phyloP scores from a whole-genome alignment of 2,888 invertebrate genomes.

The Eurytoma californica region DNA sequence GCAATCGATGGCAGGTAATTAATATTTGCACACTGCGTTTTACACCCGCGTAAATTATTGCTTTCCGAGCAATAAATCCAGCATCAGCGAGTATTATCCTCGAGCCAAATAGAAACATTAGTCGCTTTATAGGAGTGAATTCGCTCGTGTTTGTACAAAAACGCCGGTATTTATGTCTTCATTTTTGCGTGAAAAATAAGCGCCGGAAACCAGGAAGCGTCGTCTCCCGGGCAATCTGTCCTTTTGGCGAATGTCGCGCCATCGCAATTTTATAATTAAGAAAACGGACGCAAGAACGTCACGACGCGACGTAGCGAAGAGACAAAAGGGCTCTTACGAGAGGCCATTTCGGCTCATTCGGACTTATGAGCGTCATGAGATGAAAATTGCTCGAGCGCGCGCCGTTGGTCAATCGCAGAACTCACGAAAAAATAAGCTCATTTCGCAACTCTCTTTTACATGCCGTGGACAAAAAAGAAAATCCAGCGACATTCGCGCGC shows the following conservation, averaged over 20 bases:
- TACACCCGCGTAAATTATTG: conserved; percentile 46
- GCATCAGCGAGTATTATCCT: conserved; percentile 17
- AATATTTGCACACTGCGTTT: conserved; percentile 35
- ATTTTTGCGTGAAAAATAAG: neutral
- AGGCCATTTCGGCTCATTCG: conserved; percentile 47
- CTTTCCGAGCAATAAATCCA: conserved; percentile 44
- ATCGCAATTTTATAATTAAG: conserved; percentile 54
- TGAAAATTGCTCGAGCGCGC: conserved; percentile 56
- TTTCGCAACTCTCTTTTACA: conserved; percentile 21
- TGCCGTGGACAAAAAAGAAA: no score
- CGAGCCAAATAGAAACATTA: conserved; percentile 30
- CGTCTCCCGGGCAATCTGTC: conserved; percentile 23
- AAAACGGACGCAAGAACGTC: conserved; percentile 51
- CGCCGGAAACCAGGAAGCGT: neutral
- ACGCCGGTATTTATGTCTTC: neutral
- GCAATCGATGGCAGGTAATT: conserved; percentile 45
- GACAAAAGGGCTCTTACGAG: conserved; percentile 50
- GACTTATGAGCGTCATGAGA: conserved; percentile 49
- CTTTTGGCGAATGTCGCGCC: conserved; percentile 43
- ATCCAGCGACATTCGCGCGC: no score
- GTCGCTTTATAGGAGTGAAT: neutral
- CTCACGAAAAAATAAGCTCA: conserved; percentile 22
- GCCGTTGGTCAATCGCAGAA: conserved; percentile 58
- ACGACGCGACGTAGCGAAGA: conserved; percentile 29
- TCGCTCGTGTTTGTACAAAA: neutral